phyloP scores from a whole-genome alignment of 2,113 vertebrate genomes.

The Mugil cephalus region DNA sequence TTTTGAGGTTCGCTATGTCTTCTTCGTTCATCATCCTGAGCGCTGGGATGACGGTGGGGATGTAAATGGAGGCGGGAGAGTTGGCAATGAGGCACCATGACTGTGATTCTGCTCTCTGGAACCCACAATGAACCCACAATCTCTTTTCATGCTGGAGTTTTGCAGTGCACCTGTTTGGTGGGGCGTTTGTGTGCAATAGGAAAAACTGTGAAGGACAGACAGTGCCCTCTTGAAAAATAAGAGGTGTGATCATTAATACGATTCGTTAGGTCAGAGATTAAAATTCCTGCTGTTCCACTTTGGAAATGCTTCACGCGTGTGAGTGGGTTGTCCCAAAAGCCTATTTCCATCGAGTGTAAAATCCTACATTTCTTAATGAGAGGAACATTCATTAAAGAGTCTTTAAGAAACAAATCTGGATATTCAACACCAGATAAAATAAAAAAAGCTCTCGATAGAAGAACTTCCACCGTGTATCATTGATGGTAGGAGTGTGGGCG shows the following conservation, averaged over 20 bases:
- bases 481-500: slow-evolving; percentile 87
- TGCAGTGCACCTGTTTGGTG: slow-evolving; percentile 1
- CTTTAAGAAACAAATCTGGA: not conserved
- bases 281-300: slow-evolving; percentile 28
- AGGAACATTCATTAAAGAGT: slow-evolving; percentile 32
- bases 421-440: slow-evolving; percentile 24
- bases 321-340: not conserved
- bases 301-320: slow-evolving; percentile 20
- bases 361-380: slow-evolving; percentile 10
- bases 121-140: slow-evolving; percentile 78
- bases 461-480: slow-evolving; percentile 75
- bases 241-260: slow-evolving; percentile 11
- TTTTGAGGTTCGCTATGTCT: slow-evolving; percentile 47
- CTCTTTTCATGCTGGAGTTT: slow-evolving; percentile 1
- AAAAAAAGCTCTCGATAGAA: slow-evolving; percentile 35
- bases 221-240: slow-evolving; percentile 29
- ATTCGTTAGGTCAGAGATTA: slow-evolving; percentile 40
- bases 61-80: slow-evolving; percentile 57
- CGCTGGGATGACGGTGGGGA: slow-evolving; percentile 83
- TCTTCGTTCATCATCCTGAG: slow-evolving; percentile 62
- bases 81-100: slow-evolving; percentile 85
- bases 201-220: slow-evolving; percentile 23
- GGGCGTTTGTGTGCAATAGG: not conserved
- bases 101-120: slow-evolving; percentile 80
- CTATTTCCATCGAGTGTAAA: slow-evolving; percentile 4